A percentile compares a stretch with the other conserved stretches of the same genome.
Conservation (phyloP, 2,888 invertebrate species). For the Colletes collaris region DNA sequence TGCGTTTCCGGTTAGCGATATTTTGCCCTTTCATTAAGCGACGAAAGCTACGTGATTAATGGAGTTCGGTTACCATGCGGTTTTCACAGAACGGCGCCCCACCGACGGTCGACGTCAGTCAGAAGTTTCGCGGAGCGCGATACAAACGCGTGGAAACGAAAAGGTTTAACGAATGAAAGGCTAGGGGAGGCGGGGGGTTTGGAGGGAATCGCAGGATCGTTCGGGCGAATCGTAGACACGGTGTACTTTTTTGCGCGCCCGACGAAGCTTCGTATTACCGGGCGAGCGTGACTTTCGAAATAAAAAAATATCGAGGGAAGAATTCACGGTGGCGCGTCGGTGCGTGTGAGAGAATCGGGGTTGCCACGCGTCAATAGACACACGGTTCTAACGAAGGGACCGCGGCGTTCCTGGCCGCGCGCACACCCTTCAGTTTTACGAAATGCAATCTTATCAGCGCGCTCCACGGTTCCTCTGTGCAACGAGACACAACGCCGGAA, state of each 20-base stretch:
- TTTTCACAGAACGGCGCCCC: slow-evolving; percentile 61
- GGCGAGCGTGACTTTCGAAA: slow-evolving; percentile 6
- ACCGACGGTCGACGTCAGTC: slow-evolving; percentile 59
- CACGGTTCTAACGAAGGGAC: slow-evolving; percentile 4
- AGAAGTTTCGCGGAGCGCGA: slow-evolving; percentile 55
- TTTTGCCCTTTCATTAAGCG: slow-evolving; percentile 72
- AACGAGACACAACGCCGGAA: slow-evolving; percentile 1
- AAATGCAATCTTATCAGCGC: slow-evolving; percentile 38
- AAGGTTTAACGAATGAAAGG: slow-evolving; percentile 50
- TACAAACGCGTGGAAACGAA: slow-evolving; percentile 61
- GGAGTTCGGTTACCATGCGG: slow-evolving; percentile 69
- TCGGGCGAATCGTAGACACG: slow-evolving; percentile 37
- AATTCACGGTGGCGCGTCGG: background rate
- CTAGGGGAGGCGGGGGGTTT: background rate
- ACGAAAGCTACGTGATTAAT: slow-evolving; percentile 70
- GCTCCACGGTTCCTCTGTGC: slow-evolving; percentile 11
- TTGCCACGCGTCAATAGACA: no score
- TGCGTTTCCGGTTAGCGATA: slow-evolving; percentile 65
- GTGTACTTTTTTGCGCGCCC: background rate
- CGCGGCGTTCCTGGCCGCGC: background rate
- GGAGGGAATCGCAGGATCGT: slow-evolving; percentile 22
- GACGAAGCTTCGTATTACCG: background rate
- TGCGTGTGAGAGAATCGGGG: no score
- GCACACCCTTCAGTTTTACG: slow-evolving; percentile 3
- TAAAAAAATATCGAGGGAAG: background rate